Base-by-base conservation (phyloP, 2,888 invertebrate genomes). In the Aphodius granarius region DNA sequence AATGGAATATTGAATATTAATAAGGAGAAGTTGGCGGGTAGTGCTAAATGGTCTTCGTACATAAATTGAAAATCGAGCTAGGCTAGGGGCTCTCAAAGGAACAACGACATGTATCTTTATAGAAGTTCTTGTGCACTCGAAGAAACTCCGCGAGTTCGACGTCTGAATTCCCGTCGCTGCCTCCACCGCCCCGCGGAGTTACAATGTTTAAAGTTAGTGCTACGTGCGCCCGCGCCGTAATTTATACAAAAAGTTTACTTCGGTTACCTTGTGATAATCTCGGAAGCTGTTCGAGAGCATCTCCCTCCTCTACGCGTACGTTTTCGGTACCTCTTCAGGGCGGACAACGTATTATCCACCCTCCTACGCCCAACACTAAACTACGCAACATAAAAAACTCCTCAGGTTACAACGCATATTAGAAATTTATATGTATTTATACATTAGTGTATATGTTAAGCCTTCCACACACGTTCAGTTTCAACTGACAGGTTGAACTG, bases 231-330 rank as follows among this genome's bases (percentile, higher is more conserved):
- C 68, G 18, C 20, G 22, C 20, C 22, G 68, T 68, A 68, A 68
- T 68, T 68, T 68, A 68, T 68, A 68, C 68, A 68, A 68, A 68
- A 68, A 68, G 68, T 68, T 68, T 68, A 68, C 68, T 68, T 68
- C 68, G 22, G 21, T 68, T 21, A 68, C 68, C 68, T 68, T 68
- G 68, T 68, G 22, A 68, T 68, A 68, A 68, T 68, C 68, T 68
- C 68, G n/a, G 68, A 68, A 68, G 68, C 22, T 68, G 68, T 68
- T 21, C 68, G 22, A 22, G 22, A 68, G 43, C 43, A 43, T 43
- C 43, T 43, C 68, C 68, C 22, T 21, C 68, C 22, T 68, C 68
- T 68, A 22, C 21, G 22, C 68, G 68, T 68, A 22, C 68, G 68
- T 22, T 68, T 68, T 22, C 9, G 43, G 13, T 43, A 43, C 6